These are phyloP conservation scores for Notospermus geniculatus DNA, from an alignment of 1,140 invertebrate genomes.

Conservation along the genomic window DNA sequence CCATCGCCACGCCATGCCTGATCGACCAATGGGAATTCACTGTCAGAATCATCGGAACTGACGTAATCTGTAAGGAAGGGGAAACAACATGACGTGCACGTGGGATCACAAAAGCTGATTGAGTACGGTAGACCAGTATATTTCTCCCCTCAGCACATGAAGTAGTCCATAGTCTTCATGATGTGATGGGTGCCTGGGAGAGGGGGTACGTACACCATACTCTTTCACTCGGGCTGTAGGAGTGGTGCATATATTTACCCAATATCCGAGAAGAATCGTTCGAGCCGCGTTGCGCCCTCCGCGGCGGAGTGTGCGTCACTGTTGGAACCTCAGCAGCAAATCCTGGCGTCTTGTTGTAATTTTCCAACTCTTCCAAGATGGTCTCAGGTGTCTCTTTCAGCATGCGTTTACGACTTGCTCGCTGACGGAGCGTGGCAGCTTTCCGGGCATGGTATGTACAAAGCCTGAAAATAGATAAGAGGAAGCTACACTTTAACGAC, in stretches of 20 bases:
- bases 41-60: conserved; percentile 69
- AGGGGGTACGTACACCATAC: too few relatives aligned
- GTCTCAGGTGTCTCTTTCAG: conserved; percentile 64
- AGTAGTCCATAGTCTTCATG: too few relatives aligned
- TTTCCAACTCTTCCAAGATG: conserved; percentile 56
- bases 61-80: conserved; percentile 58
- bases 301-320: not conserved
- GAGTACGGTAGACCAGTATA: too few relatives aligned
- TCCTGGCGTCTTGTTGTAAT: conserved; percentile 27
- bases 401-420: conserved; percentile 59
- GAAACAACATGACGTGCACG: not conserved
- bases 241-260: too few relatives aligned
- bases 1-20: conserved; percentile 66
- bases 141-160: too few relatives aligned
- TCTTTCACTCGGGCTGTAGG: too few relatives aligned
- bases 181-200: too few relatives aligned
- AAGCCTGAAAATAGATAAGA: conserved; percentile 64
- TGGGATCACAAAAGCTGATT: too few relatives aligned
- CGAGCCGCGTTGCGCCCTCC: not conserved
- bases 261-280: not conserved
- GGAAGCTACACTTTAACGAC: too few relatives aligned
- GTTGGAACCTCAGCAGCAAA: too few relatives aligned
- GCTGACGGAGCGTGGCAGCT: conserved; percentile 61
- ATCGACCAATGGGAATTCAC: conserved; percentile 64
- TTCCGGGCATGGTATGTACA: conserved; percentile 67